Conservation (phyloP, 2,888 invertebrate species). For the Leptarthrus brevirostris region DNA sequence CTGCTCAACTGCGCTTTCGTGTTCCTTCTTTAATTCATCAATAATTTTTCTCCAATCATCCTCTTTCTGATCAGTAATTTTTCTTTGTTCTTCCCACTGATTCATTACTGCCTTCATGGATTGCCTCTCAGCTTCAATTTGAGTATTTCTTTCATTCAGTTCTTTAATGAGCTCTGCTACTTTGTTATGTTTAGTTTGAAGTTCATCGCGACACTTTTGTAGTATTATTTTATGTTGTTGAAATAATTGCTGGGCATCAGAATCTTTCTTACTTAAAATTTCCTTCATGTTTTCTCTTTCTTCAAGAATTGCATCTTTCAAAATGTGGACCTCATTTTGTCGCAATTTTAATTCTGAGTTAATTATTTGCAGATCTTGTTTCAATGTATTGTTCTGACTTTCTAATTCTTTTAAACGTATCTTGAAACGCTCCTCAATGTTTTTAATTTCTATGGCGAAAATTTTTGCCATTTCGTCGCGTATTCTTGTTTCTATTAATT, state of each 20-base stretch:
- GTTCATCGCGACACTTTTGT: slow-evolving; percentile 61
- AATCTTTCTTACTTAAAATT: slow-evolving; percentile 59
- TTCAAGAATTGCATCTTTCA: slow-evolving; percentile 64
- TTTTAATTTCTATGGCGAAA: slow-evolving; percentile 73
- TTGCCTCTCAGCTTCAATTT: slow-evolving; percentile 67
- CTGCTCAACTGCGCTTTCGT: slow-evolving; percentile 68
- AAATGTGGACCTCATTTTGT: slow-evolving; percentile 62
- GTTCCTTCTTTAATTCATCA: slow-evolving; percentile 66
- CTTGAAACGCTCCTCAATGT: slow-evolving; percentile 69
- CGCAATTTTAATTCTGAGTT: slow-evolving; percentile 60
- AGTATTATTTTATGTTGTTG: slow-evolving; percentile 60
- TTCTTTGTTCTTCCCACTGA: slow-evolving; percentile 67
- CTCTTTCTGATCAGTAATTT: slow-evolving; percentile 68
- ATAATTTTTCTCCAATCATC: slow-evolving; percentile 68
- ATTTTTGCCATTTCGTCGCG: slow-evolving; percentile 77
- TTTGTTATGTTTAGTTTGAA: slow-evolving; percentile 68
- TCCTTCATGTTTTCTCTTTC: slow-evolving; percentile 64
- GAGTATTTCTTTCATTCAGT: slow-evolving; percentile 61
- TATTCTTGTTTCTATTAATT: slow-evolving; percentile 67
- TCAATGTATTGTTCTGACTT: slow-evolving; percentile 58
- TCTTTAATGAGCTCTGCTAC: slow-evolving; percentile 61
- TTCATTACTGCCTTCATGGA: slow-evolving; percentile 67
- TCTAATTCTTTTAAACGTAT: slow-evolving; percentile 65
- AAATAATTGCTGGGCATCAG: slow-evolving; percentile 56
- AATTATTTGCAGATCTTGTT: slow-evolving; percentile 60